Conservation (phyloP, 2,113 vertebrate species). For the Elanus axillaris region DNA sequence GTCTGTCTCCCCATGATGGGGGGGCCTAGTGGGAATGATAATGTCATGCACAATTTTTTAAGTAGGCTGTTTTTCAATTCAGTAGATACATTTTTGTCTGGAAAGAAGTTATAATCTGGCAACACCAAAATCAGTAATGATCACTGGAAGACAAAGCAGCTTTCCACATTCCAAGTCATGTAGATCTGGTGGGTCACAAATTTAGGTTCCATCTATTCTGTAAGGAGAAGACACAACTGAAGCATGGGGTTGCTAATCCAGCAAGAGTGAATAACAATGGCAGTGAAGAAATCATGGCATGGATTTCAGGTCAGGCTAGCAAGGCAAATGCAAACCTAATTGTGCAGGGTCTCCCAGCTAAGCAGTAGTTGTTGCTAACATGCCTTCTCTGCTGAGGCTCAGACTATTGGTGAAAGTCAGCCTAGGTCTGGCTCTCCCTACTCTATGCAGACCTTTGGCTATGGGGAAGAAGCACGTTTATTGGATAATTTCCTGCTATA, state of each 20-base stretch:
- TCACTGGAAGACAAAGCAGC: not conserved
- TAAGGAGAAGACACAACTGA: not conserved
- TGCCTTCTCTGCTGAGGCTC: not conserved
- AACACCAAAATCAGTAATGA: not conserved
- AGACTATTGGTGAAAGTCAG: not conserved
- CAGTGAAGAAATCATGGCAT: not conserved
- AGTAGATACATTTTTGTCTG: not conserved
- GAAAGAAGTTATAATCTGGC: not conserved
- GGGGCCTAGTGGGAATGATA: not conserved
- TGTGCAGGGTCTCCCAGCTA: rapidly evolving
- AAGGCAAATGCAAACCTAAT: rapidly evolving
- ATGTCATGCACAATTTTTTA: not conserved
- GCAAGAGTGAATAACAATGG: not conserved
- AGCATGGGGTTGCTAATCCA: not conserved
- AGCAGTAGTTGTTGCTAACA: not conserved
- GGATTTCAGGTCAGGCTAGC: not conserved
- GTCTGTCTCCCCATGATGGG: not conserved
- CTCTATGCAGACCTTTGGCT: not conserved
- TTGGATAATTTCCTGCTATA: not conserved
- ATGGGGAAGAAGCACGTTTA: not conserved
- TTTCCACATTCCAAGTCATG: not conserved
- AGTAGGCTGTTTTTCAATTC: not conserved
- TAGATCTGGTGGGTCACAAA: not conserved
- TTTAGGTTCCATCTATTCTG: not conserved
- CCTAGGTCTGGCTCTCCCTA: not conserved